Evolutionary conservation across 2,888 invertebrate species (phyloP).

Genomic region (Timema cristinae): DNA sequence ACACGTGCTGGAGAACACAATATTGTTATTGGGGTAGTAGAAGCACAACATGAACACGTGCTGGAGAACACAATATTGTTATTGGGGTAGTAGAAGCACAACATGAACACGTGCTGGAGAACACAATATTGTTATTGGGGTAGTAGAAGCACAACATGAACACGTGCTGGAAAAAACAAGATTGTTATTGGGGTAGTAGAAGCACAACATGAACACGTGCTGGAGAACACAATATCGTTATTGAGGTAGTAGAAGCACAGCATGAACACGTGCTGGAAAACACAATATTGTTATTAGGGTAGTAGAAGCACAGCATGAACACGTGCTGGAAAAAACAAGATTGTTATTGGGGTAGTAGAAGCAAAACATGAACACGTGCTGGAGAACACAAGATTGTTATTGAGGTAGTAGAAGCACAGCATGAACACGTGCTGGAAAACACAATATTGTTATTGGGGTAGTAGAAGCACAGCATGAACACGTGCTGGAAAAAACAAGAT

Average conservation of each 20-base stretch:
- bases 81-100: too few relatives aligned
- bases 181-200: constrained; percentile 50
- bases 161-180: constrained; percentile 54
- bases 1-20: constrained; percentile 58
- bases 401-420: constrained; percentile 46
- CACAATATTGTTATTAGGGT: too few relatives aligned
- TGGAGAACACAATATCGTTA: constrained; percentile 36
- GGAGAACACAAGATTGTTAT: constrained; percentile 41
- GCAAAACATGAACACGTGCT: constrained; percentile 81
- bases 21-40: constrained; percentile 49
- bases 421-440: constrained; percentile 61
- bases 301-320: too few relatives aligned
- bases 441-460: constrained; percentile 49
- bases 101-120: too few relatives aligned
- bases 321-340: too few relatives aligned
- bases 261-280: constrained; percentile 61
- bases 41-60: constrained; percentile 58
- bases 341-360: constrained; percentile 56
- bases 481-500: constrained; percentile 51
- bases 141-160: constrained; percentile 83
- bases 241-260: constrained; percentile 48
- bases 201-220: constrained; percentile 60
- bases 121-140: background rate
- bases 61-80: constrained; percentile 40
- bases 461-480: constrained; percentile 49